Percentiles rank a stretch among this genome's conserved stretches.
These are phyloP conservation scores for Eubucco bourcierii DNA, from an alignment of 2,113 vertebrate genomes.

Conservation along the genomic window DNA sequence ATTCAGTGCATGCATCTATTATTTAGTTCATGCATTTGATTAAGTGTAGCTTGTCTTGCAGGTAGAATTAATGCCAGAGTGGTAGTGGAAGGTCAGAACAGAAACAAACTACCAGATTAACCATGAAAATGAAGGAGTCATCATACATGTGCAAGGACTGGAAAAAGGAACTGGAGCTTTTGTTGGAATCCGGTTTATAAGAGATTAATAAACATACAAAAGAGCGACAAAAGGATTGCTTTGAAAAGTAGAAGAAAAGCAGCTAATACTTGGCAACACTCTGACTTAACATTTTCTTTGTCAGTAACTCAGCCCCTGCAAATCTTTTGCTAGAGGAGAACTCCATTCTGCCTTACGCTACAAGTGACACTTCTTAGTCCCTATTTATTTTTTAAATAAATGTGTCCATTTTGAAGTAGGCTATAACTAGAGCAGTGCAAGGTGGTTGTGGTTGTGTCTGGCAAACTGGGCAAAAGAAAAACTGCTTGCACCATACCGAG, in stretches of 20 bases:
- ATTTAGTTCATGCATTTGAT: not conserved
- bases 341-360: not conserved
- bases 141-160: not conserved
- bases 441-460: fast-evolving
- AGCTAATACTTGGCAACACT: not conserved
- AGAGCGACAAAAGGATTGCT: not conserved
- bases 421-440: not conserved
- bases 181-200: not conserved
- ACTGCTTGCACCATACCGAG: not conserved
- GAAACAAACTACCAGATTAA: not conserved
- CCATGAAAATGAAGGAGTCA: not conserved
- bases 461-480: not conserved
- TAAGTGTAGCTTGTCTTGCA: fast-evolving
- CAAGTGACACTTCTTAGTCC: not conserved
- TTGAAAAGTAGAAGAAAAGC: not conserved
- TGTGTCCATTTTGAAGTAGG: not conserved
- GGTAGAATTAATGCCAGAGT: not conserved
- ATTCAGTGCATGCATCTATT: not conserved
- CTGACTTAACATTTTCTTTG: not conserved
- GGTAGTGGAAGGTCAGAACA: not conserved
- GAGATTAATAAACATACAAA: not conserved
- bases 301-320: not conserved
- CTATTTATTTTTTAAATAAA: not conserved
- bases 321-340: not conserved
- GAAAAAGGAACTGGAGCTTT: not conserved